Evolutionary conservation across 2,797 vertebrate genomes (phyloP), one percentile per base, ranked within the genome.

Genomic region (Notolabrus celidotus): DNA sequence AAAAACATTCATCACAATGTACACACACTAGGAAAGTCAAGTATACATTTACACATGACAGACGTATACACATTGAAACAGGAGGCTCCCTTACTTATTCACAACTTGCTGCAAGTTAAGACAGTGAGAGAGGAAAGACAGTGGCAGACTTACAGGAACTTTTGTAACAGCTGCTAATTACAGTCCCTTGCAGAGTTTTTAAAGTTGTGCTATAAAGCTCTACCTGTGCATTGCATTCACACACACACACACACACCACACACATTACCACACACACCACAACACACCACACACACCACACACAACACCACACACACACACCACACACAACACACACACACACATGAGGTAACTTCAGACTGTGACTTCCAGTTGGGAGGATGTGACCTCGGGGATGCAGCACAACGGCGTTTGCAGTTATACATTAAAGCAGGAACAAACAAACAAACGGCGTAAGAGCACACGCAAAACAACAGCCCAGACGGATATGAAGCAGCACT

Each of bases 111-210:
- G 4, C 23, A 14, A 43, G 41, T 53, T 38, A 27, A 38, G n/a
- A 25, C 19, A 33, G 25, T 20, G 42, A 33, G 1, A 20, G 51
- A 33, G 2, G 15, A 39, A n/a, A 9, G 27, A 52, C 25, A 0
- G 17, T 29, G 62, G 50, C 36, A 33, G 63, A 38, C 47, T 41
- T 23, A 23, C 34, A 53, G 50, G n/a, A 20, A 46, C 54, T 14
- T n/a, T 50, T 55, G 36, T 49, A 43, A 63, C 50, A 67, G 53
- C 43, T 1, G 11, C 23, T 74, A 39, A 74, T 78, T 72, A 56
- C 10, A 62, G 56, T 59, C 60, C 23, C 19, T 36, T 34, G 5
- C 29, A n/a, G 14, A 38, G n/a, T 54, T 10, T 23, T 38, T 23
- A n/a, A 66, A 39, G 47, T 39, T 19, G 41, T 71, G 66, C 60